Evolutionary conservation across 2,888 invertebrate genomes (phyloP).

Genomic region (Thera obeliscata): DNA sequence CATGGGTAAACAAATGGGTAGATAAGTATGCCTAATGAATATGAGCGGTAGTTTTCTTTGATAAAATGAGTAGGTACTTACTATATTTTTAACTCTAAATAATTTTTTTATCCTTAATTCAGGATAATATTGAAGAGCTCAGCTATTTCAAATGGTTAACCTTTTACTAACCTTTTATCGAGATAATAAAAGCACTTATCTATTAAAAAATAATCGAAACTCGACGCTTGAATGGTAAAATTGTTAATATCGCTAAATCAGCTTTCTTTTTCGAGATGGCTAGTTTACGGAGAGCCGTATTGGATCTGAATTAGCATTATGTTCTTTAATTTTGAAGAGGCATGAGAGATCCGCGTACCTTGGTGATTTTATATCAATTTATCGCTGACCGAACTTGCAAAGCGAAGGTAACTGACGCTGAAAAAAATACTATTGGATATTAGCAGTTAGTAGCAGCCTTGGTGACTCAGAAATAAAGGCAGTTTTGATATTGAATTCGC

Average conservation of each 20-base stretch:
- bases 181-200: slow-evolving; percentile 27
- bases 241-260: slow-evolving; percentile 54
- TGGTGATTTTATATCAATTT: slow-evolving; percentile 51
- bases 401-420: slow-evolving; percentile 50
- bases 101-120: neutral
- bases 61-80: no score
- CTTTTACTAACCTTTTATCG: slow-evolving; percentile 19
- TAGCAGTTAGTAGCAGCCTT: slow-evolving; percentile 22
- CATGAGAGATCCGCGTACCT: slow-evolving; percentile 36
- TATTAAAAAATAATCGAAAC: slow-evolving; percentile 48
- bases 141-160: slow-evolving; percentile 7
- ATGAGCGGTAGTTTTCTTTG: no score
- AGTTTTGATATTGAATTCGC: slow-evolving; percentile 8
- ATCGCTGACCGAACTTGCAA: slow-evolving; percentile 48
- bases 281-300: slow-evolving; percentile 39
- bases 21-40: no score
- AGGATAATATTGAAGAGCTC: neutral
- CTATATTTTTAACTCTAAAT: neutral
- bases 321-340: slow-evolving; percentile 34
- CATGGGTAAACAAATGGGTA: no score
- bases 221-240: slow-evolving; percentile 48
- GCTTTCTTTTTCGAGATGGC: slow-evolving; percentile 46
- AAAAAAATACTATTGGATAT: slow-evolving; percentile 48
- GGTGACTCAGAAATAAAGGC: slow-evolving; percentile 24
- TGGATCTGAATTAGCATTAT: slow-evolving; percentile 33